A percentile compares a stretch with the other conserved stretches of the same genome.
phyloP scores from a whole-genome alignment of 2,888 invertebrate species.

The Melipona beecheii region DNA sequence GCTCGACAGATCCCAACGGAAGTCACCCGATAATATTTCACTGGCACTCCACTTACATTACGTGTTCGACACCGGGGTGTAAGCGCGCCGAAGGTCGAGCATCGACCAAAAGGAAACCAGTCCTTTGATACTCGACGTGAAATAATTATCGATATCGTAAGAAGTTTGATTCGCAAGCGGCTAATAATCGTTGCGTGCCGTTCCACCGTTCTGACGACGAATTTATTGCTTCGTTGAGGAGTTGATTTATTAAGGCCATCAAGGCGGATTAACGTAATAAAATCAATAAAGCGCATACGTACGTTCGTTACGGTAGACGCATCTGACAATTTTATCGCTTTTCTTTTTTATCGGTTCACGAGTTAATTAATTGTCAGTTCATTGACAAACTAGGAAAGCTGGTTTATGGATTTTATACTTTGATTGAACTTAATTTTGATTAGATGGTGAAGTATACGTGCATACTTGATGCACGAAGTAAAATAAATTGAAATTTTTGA shows the following conservation, averaged over 20 bases:
- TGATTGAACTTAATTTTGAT: background rate
- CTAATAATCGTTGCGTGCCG: background rate
- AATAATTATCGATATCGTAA: conserved; percentile 17
- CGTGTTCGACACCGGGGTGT: background rate
- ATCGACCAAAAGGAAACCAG: background rate
- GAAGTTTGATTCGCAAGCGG: background rate
- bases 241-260: no score
- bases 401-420: background rate
- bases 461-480: background rate
- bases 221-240: background rate
- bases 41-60: conserved; percentile 19
- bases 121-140: conserved; percentile 16
- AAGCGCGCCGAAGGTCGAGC: conserved; percentile 3
- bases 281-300: no score
- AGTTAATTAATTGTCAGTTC: background rate
- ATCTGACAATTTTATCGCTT: background rate
- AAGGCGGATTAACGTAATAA: background rate
- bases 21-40: conserved; percentile 29
- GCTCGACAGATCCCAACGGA: background rate
- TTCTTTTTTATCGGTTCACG: background rate
- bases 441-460: background rate
- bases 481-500: background rate
- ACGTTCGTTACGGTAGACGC: background rate
- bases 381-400: background rate
- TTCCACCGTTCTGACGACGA: background rate